Conservation (phyloP, 2,797 vertebrate genomes). For the Pteropus rufus region DNA sequence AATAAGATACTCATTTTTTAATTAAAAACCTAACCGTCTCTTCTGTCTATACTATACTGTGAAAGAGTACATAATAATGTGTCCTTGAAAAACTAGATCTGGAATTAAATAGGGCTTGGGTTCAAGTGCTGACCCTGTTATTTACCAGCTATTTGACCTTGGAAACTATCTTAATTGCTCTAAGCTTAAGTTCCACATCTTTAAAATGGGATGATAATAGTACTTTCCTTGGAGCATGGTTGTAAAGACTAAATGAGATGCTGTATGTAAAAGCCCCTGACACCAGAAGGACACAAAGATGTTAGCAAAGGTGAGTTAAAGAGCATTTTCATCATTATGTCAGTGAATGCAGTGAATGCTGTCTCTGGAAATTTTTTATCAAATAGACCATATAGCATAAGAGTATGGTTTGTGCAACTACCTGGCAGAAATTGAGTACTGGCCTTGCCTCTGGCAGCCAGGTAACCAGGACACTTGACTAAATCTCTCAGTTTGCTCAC, state of each 20-base stretch:
- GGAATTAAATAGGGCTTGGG: not conserved
- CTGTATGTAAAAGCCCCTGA: not conserved
- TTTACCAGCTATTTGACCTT: not conserved
- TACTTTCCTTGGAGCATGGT: not conserved
- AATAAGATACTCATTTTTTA: not conserved
- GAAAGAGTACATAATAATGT: not conserved
- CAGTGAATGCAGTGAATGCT: not conserved
- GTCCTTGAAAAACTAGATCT: not conserved
- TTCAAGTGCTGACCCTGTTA: not conserved
- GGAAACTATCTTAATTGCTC: not conserved
- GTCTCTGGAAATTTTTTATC: not conserved
- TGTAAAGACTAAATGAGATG: not conserved
- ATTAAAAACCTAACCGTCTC: not conserved
- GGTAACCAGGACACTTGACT: not conserved
- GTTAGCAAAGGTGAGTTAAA: not conserved
- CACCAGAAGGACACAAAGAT: not conserved
- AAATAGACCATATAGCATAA: accelerated
- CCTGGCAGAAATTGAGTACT: too few relatives aligned
- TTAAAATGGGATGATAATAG: not conserved
- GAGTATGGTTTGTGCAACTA: accelerated
- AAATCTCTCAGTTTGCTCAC: not conserved
- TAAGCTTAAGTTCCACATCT: not conserved
- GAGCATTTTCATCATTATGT: not conserved
- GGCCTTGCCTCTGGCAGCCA: not conserved
- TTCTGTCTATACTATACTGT: not conserved